phyloP scores from a whole-genome alignment of 2,113 vertebrate species.

The Gadus macrocephalus region DNA sequence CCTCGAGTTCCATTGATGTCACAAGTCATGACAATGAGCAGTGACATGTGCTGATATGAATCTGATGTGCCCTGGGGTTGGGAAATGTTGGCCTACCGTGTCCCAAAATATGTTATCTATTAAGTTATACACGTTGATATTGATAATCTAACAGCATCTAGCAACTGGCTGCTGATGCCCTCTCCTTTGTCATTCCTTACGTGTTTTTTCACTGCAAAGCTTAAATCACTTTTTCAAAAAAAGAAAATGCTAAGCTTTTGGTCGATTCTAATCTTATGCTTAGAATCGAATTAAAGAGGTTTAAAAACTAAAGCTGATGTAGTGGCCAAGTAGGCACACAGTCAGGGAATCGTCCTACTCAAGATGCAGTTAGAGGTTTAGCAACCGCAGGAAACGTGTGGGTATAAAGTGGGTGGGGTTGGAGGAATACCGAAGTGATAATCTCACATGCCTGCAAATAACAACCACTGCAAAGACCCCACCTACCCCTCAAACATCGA shows the following conservation, averaged over 20 bases:
- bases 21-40: too few species aligned
- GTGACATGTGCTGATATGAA: too few species aligned
- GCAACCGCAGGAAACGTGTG: background rate
- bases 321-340: constrained; percentile 1
- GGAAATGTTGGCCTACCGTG: too few species aligned
- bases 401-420: background rate
- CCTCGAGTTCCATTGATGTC: too few species aligned
- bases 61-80: too few species aligned
- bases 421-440: too few species aligned
- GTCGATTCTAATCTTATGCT: constrained; percentile 13
- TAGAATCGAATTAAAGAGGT: constrained; percentile 5
- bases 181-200: constrained; percentile 1
- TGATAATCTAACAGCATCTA: background rate
- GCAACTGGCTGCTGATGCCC: constrained; percentile 5
- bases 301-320: constrained; percentile 12
- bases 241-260: constrained; percentile 22
- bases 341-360: constrained; percentile 3
- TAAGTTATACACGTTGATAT: too few species aligned
- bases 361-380: background rate
- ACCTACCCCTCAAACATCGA: too few species aligned
- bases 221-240: constrained; percentile 10
- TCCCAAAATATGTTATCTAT: too few species aligned
- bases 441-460: too few species aligned
- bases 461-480: too few species aligned
- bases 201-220: constrained; percentile 5